Percentiles rank a stretch among this genome's conserved stretches.
Evolutionary conservation across 2,888 invertebrate species (phyloP).

Genomic region (Byasa hedistus): DNA sequence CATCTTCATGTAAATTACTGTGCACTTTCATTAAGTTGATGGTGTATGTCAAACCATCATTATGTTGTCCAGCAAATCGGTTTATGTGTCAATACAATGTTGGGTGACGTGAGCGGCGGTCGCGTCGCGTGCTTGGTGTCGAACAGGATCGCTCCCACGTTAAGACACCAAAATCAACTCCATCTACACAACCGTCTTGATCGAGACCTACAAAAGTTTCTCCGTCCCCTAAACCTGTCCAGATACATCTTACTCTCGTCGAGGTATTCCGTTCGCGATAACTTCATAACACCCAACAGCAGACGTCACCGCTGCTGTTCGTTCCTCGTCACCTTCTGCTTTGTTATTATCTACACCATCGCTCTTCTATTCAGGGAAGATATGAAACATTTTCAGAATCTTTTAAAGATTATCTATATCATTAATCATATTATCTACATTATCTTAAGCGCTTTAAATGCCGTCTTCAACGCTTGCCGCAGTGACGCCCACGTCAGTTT

Average conservation of each 20-base stretch:
- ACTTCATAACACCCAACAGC: slow-evolving; percentile 13
- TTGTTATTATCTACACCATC: neutral
- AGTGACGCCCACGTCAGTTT: slow-evolving; percentile 3
- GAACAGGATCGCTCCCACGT: no score
- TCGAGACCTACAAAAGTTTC: slow-evolving; percentile 5
- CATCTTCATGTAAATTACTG: no score
- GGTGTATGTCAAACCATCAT: no score
- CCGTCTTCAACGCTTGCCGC: neutral
- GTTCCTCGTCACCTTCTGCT: neutral
- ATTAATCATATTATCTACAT: neutral
- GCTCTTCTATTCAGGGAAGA: neutral
- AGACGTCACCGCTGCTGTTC: neutral
- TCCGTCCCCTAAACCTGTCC: slow-evolving; percentile 9
- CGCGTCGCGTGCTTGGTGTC: no score
- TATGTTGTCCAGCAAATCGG: no score
- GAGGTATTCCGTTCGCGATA: slow-evolving; percentile 14
- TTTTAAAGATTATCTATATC: neutral
- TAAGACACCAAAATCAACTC: slow-evolving; percentile 1
- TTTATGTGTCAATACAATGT: no score
- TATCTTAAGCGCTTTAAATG: neutral
- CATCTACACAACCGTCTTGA: slow-evolving; percentile 10
- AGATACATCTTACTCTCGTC: slow-evolving; percentile 2
- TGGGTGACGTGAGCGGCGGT: no score
- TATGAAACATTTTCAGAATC: neutral
- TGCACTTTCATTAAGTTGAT: no score